Percentiles rank a stretch among this genome's conserved stretches.
Evolutionary conservation across 2,113 vertebrate genomes (phyloP).

Genomic region (Cryptomyrus ogoouensis): DNA sequence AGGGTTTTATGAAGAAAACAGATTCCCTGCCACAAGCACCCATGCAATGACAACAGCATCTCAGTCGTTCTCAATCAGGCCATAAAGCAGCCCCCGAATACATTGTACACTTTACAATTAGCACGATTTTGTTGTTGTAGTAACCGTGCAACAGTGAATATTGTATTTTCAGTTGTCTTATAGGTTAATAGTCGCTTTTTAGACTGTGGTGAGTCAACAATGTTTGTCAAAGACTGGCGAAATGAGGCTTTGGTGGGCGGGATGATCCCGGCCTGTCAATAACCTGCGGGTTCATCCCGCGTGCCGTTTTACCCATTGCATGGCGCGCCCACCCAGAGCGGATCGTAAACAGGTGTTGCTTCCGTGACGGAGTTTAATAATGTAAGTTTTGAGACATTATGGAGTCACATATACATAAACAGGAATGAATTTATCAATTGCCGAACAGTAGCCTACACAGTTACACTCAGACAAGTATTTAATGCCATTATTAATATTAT

Average conservation of each 20-base stretch:
- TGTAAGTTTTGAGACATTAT: not conserved
- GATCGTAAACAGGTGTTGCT: not conserved
- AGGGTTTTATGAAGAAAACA: not conserved
- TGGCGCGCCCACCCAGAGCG: not conserved
- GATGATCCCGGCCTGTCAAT: not conserved
- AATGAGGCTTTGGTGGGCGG: not conserved
- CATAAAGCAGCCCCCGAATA: not conserved
- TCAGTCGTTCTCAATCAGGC: not conserved
- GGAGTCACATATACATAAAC: not conserved
- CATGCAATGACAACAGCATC: not conserved
- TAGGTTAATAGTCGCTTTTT: not conserved
- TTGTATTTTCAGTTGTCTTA: not conserved
- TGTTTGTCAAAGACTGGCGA: not conserved
- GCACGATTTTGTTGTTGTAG: not conserved
- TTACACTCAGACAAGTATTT: not conserved
- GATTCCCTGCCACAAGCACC: not conserved
- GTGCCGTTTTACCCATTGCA: not conserved
- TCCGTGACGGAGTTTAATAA: not conserved
- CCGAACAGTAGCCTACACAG: not conserved
- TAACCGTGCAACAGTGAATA: not conserved
- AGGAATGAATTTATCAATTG: not conserved
- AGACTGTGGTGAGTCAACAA: not conserved
- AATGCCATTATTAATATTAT: not conserved
- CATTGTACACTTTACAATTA: not conserved
- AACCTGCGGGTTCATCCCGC: not conserved